Base-by-base conservation (phyloP, 2,888 invertebrate genomes). In the Melikaiella ostensackeni region DNA sequence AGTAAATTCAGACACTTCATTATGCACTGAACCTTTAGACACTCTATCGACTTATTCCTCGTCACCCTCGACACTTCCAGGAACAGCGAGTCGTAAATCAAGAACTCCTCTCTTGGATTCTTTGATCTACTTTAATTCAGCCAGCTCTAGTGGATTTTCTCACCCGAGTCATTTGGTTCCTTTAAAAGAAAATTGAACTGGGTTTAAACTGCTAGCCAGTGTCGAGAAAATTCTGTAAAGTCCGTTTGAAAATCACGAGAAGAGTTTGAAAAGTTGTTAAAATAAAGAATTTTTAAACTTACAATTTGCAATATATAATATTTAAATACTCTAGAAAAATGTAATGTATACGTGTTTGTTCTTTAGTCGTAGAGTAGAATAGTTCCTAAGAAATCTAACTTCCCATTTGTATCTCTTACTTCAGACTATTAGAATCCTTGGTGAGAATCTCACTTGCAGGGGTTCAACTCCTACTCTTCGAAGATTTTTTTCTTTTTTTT, bases 71-170 rank as follows among this genome's bases (percentile, higher is more conserved):
- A 50, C 50, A n/a, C n/a, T n/a, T 50, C 50, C n/a, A 50, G 8
- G n/a, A 50, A 50, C 50, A 50, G n/a, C 50, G n/a, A n/a, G 50
- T 50, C 50, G 50, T n/a, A 50, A 50, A 50, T 50, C 50, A 50
- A 50, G 50, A 50, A 50, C 50, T 50, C 50, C n/a, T 50, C n/a
- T n/a, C 50, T 50, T 8, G 50, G n/a, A 50, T 50, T 50, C 50
- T 50, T 50, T 50, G 50, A 50, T 50, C 50, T 50, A 50, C 50
- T 50, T 50, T 50, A 50, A 50, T 50, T n/a, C 50, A 50, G 50
- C 50, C n/a, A 50, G n/a, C n/a, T 50, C 19, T n/a, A 50, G 50
- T n/a, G 50, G 50, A 50, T 50, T 50, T 46, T 50, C 50, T n/a
- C n/a, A 50, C 50, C 8, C 50, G 50, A 50, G 16, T 50, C n/a